A percentile compares a stretch with the other conserved stretches of the same genome.
These are phyloP conservation scores for Cynaeus angustus DNA, from an alignment of 2,888 invertebrate genomes.

Conservation along the genomic window DNA sequence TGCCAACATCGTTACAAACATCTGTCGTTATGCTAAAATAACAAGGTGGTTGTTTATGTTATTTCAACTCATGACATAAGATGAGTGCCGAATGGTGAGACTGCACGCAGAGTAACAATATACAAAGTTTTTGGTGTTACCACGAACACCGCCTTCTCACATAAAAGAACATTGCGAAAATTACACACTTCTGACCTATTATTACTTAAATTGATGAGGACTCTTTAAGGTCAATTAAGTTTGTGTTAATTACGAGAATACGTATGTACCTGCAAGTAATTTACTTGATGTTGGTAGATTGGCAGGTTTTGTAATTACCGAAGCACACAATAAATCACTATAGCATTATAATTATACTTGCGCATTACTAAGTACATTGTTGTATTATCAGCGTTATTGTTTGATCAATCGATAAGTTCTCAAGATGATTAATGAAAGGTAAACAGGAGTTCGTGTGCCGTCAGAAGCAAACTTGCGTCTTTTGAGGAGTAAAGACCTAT, in stretches of 20 bases:
- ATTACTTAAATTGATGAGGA: background rate
- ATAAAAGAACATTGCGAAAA: background rate
- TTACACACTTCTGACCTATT: background rate
- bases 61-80: slow-evolving; percentile 43
- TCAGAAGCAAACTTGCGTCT: slow-evolving; percentile 63
- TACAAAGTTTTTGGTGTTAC: slow-evolving; percentile 1
- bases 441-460: slow-evolving; percentile 63
- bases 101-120: slow-evolving; percentile 26
- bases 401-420: slow-evolving; percentile 60
- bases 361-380: slow-evolving; percentile 42
- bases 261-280: background rate
- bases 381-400: slow-evolving; percentile 50
- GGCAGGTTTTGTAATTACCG: slow-evolving; percentile 7
- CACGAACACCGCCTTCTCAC: background rate
- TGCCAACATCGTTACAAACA: slow-evolving; percentile 48
- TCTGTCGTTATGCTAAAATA: slow-evolving; percentile 55
- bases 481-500: slow-evolving; percentile 57
- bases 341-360: slow-evolving; percentile 22
- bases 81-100: slow-evolving; percentile 41
- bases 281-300: background rate
- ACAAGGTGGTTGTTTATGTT: slow-evolving; percentile 58
- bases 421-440: slow-evolving; percentile 64
- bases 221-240: background rate
- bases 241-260: background rate
- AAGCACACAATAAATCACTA: slow-evolving; percentile 18